These are phyloP conservation scores for Lobophora halterata DNA, from an alignment of 2,888 invertebrate genomes.

Conservation along the genomic window DNA sequence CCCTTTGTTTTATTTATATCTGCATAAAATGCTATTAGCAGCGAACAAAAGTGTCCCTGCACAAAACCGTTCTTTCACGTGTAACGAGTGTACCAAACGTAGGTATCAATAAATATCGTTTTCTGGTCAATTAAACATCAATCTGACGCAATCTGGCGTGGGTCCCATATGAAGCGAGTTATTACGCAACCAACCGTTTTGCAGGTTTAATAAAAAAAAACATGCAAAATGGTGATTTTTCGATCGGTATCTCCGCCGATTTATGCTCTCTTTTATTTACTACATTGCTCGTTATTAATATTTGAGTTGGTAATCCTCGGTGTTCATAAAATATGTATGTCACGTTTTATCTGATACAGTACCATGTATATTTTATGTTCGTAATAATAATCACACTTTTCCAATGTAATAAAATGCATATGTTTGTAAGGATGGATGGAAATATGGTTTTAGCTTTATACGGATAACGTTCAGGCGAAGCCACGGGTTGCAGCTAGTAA, in stretches of 20 bases:
- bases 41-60: too few species aligned
- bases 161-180: slow-evolving; percentile 37
- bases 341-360: too few species aligned
- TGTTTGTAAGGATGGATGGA: too few species aligned
- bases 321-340: slow-evolving; percentile 7
- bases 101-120: slow-evolving; percentile 39
- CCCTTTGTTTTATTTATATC: too few species aligned
- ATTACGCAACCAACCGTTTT: slow-evolving; percentile 46
- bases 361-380: too few species aligned
- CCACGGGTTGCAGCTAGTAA: too few species aligned
- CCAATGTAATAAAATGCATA: too few species aligned
- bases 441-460: too few species aligned
- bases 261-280: slow-evolving; percentile 25
- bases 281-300: slow-evolving; percentile 14
- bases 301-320: slow-evolving; percentile 1
- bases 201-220: slow-evolving; percentile 30
- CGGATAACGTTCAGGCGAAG: too few species aligned
- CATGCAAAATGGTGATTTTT: slow-evolving; percentile 27
- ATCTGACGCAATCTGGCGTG: slow-evolving; percentile 47
- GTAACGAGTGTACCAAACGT: slow-evolving; percentile 27
- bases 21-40: too few species aligned
- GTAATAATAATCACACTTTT: neutral
- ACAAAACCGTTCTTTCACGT: slow-evolving; percentile 27
- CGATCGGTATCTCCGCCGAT: slow-evolving; percentile 27
- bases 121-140: slow-evolving; percentile 49